Evolutionary conservation across 92 coral and sea anemone species (phyloP).

Genomic region (Siderastrea radians): DNA sequence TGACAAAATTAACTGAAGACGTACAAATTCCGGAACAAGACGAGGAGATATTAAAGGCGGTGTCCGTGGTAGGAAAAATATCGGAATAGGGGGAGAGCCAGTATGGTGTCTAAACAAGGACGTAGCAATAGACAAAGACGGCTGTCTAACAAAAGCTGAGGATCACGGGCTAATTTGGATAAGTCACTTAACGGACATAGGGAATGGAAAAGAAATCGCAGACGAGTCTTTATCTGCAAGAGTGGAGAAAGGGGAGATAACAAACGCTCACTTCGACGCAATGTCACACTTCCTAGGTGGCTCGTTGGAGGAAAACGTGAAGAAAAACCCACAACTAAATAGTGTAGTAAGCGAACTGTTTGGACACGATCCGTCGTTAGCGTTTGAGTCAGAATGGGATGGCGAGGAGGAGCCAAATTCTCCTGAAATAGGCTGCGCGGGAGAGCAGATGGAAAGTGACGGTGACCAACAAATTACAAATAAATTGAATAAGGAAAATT

Average conservation of each 20-base stretch:
- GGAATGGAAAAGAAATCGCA: conserved; percentile 49
- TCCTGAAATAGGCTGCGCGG: neutral
- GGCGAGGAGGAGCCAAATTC: neutral
- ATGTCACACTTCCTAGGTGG: conserved; percentile 38
- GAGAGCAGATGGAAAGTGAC: neutral
- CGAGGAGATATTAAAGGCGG: conserved; percentile 37
- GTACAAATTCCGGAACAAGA: conserved; percentile 2
- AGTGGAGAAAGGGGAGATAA: conserved; percentile 7
- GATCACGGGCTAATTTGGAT: conserved; percentile 49
- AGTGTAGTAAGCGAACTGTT: neutral
- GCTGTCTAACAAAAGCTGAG: neutral
- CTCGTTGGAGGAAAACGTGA: neutral
- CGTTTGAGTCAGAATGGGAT: neutral
- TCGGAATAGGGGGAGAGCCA: neutral
- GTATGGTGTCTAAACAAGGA: conserved; percentile 35
- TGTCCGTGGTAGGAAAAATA: conserved; percentile 18
- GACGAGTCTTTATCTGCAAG: neutral
- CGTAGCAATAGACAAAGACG: conserved; percentile 14
- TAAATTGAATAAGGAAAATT: neutral
- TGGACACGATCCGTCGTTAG: neutral
- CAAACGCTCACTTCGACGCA: conserved; percentile 11
- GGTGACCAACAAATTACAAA: neutral
- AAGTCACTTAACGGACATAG: conserved; percentile 38
- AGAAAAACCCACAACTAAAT: conserved; percentile 5
- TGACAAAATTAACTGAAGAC: neutral